phyloP scores from a whole-genome alignment of 2,797 vertebrate genomes.

The Argentina silus region DNA sequence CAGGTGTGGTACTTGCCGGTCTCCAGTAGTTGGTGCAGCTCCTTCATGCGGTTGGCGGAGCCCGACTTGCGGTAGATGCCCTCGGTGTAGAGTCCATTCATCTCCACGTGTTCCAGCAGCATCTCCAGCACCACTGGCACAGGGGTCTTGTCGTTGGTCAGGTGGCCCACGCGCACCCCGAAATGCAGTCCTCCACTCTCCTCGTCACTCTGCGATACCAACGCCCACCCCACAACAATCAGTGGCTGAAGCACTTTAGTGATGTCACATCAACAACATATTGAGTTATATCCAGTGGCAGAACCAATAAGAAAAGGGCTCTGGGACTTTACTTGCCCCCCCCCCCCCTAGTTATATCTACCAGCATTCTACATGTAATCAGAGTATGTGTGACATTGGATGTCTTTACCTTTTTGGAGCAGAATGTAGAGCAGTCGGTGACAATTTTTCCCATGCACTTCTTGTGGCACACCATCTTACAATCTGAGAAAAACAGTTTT shows the following conservation, averaged over 20 bases:
- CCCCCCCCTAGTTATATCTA: no score
- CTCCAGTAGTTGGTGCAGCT: conserved; percentile 90
- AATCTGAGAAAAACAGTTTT: conserved; percentile 73
- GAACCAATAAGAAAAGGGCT: no score
- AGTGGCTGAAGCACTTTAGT: no score
- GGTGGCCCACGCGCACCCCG: conserved; percentile 83
- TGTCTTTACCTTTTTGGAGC: conserved; percentile 83
- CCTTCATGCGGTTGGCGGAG: conserved; percentile 93
- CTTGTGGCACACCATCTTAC: conserved; percentile 97
- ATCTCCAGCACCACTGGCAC: conserved; percentile 95
- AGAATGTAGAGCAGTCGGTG: conserved; percentile 82
- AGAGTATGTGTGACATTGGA: no score
- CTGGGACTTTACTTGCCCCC: no score
- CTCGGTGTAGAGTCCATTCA: conserved; percentile 95
- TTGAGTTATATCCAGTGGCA: background rate
- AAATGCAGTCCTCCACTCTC: conserved; percentile 85
- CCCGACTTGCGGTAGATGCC: conserved; percentile 99
- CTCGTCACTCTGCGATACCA: conserved; percentile 79
- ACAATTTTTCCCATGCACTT: conserved; percentile 91
- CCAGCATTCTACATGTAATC: no score
- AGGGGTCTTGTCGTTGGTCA: conserved; percentile 85
- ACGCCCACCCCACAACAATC: background rate
- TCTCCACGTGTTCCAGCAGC: conserved; percentile 95
- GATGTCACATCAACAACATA: no score
- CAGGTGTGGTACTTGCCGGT: conserved; percentile 70